A percentile compares a stretch with the other conserved stretches of the same genome.
Evolutionary conservation across 2,888 invertebrate genomes (phyloP).

Genomic region (Athetis lepigone): DNA sequence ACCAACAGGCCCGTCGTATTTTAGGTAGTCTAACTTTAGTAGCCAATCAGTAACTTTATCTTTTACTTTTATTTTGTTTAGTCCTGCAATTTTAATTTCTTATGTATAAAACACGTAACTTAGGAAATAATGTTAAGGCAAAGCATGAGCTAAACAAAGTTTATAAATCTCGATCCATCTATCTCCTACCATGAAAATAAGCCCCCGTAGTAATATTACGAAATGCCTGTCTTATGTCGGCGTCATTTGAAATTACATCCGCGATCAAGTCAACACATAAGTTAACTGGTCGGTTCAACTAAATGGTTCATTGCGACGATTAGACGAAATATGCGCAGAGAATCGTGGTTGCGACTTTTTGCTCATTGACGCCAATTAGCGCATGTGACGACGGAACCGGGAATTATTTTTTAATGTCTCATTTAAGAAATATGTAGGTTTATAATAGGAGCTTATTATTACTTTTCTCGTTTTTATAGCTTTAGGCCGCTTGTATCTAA

Average conservation of each 20-base stretch:
- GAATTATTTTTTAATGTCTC: constrained; percentile 55
- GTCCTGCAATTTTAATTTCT: too few relatives aligned
- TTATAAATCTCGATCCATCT: constrained; percentile 28
- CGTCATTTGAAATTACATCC: constrained; percentile 82
- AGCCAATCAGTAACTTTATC: too few relatives aligned
- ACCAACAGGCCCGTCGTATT: too few relatives aligned
- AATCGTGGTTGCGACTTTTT: constrained; percentile 72
- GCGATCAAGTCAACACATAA: constrained; percentile 76
- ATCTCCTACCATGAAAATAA: constrained; percentile 64
- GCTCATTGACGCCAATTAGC: constrained; percentile 57
- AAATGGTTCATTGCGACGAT: constrained; percentile 79
- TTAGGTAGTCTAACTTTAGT: too few relatives aligned
- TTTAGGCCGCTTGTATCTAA: too few relatives aligned
- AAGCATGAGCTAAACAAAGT: too few relatives aligned
- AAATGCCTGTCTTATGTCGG: constrained; percentile 71
- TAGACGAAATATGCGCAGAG: constrained; percentile 79
- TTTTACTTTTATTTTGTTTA: too few relatives aligned
- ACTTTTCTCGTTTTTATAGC: constrained; percentile 3
- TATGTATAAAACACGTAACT: too few relatives aligned
- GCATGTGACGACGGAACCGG: constrained; percentile 47
- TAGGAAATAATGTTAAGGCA: too few relatives aligned
- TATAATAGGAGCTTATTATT: not conserved
- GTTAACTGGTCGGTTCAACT: constrained; percentile 68
- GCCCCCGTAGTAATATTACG: constrained; percentile 66
- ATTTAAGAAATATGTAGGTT: constrained; percentile 48